Conservation (phyloP, 2,797 vertebrate species). For the Gouania willdenowi region DNA sequence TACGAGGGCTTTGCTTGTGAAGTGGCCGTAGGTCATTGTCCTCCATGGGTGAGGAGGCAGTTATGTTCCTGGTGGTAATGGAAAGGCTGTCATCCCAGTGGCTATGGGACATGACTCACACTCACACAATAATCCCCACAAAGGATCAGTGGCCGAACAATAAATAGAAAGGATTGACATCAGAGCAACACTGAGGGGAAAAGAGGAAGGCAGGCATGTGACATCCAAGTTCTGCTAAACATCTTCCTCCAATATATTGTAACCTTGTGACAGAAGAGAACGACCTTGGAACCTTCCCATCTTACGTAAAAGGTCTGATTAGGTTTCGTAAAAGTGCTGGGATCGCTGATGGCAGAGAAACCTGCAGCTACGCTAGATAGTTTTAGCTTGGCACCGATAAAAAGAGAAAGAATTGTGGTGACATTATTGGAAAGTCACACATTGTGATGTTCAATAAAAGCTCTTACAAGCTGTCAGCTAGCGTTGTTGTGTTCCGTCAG, state of each 20-base stretch:
- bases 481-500: slow-evolving; percentile 6
- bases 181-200: not conserved
- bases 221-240: too few relatives aligned
- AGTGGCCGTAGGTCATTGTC: too few relatives aligned
- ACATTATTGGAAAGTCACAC: too few relatives aligned
- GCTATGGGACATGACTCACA: slow-evolving; percentile 47
- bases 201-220: too few relatives aligned
- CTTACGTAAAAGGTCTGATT: slow-evolving; percentile 38
- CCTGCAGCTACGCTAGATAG: too few relatives aligned
- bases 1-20: too few relatives aligned
- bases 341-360: slow-evolving; percentile 19
- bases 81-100: slow-evolving; percentile 46
- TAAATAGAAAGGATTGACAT: slow-evolving; percentile 18
- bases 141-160: slow-evolving; percentile 20
- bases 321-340: slow-evolving; percentile 16
- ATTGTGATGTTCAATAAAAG: not conserved
- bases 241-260: too few relatives aligned
- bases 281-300: slow-evolving; percentile 15
- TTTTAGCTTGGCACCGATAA: too few relatives aligned
- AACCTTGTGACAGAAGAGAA: slow-evolving; percentile 2
- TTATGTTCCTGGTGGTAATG: slow-evolving; percentile 51
- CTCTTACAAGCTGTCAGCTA: slow-evolving; percentile 1
- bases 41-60: slow-evolving; percentile 56
- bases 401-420: too few relatives aligned
- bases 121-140: slow-evolving; percentile 22